Conservation (phyloP, 2,888 invertebrate genomes). For the Atethmia centrago region DNA sequence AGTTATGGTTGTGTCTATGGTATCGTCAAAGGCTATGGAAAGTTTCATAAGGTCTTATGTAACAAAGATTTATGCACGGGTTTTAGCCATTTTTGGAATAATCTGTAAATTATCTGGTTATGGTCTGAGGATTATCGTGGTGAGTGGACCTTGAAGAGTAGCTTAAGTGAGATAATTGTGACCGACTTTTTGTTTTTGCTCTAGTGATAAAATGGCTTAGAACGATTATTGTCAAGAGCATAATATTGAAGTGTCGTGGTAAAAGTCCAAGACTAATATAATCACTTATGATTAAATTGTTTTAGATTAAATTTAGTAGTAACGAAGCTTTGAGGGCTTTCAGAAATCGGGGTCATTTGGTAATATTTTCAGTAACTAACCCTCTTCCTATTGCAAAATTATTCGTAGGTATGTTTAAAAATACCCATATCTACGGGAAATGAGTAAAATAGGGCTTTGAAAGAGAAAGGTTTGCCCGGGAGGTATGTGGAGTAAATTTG, state of each 20-base stretch:
- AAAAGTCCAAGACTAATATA: too few species aligned
- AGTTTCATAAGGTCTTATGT: conserved; percentile 34
- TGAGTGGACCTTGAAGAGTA: conserved; percentile 49
- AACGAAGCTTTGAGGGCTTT: neutral
- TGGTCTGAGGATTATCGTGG: conserved; percentile 40
- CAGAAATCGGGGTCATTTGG: neutral
- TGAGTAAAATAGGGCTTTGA: too few species aligned
- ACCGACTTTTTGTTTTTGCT: neutral
- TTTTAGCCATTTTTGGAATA: conserved; percentile 53
- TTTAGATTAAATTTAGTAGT: too few species aligned
- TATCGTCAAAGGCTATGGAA: conserved; percentile 39
- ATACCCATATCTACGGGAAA: neutral
- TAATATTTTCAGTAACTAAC: neutral
- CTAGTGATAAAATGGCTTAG: neutral
- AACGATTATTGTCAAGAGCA: neutral
- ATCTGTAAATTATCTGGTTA: conserved; percentile 42
- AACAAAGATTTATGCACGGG: conserved; percentile 23
- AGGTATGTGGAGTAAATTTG: too few species aligned
- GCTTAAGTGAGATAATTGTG: conserved; percentile 32
- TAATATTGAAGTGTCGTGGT: neutral
- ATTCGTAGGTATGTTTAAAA: neutral
- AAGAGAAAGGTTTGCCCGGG: too few species aligned
- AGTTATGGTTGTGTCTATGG: conserved; percentile 53
- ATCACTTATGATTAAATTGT: neutral
- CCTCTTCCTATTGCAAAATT: too few species aligned